Conservation (phyloP, 2,113 vertebrate genomes). For the Callithrix jacchus region DNA sequence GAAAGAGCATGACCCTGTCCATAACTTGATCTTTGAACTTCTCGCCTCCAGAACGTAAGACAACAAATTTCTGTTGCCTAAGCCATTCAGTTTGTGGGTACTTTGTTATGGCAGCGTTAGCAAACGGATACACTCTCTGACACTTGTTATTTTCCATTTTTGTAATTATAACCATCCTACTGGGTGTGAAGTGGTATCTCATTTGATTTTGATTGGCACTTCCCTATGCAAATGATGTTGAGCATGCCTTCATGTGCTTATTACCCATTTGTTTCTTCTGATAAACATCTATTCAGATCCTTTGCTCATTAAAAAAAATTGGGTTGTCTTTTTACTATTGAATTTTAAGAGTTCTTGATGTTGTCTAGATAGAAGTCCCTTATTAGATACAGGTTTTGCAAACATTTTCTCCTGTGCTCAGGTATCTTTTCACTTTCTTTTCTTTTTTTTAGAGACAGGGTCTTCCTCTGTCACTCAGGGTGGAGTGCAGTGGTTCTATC, state of each 20-base stretch:
- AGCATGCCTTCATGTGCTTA: not conserved
- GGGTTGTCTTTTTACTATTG: conserved; percentile 36
- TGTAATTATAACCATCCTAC: not conserved
- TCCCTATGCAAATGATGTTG: not conserved
- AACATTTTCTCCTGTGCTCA: not conserved
- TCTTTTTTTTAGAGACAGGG: too few species aligned
- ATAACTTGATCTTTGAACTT: not conserved
- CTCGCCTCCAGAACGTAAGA: not conserved
- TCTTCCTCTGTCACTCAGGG: too few species aligned
- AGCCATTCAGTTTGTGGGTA: not conserved
- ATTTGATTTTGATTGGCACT: conserved; percentile 15
- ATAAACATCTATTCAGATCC: conserved; percentile 5
- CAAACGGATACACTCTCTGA: not conserved
- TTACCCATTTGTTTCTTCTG: not conserved
- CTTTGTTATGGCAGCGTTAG: not conserved
- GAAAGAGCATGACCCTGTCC: not conserved
- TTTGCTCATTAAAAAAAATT: conserved; percentile 21
- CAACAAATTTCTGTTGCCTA: not conserved
- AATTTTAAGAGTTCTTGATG: not conserved
- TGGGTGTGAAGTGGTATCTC: not conserved
- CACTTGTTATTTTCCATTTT: not conserved
- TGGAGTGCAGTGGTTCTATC: too few species aligned
- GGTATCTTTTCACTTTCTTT: not conserved
- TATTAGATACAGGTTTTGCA: not conserved
- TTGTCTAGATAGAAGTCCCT: not conserved